Evolutionary conservation across 1,140 invertebrate genomes (phyloP).

Genomic region (Druon quercuslanigerum): DNA sequence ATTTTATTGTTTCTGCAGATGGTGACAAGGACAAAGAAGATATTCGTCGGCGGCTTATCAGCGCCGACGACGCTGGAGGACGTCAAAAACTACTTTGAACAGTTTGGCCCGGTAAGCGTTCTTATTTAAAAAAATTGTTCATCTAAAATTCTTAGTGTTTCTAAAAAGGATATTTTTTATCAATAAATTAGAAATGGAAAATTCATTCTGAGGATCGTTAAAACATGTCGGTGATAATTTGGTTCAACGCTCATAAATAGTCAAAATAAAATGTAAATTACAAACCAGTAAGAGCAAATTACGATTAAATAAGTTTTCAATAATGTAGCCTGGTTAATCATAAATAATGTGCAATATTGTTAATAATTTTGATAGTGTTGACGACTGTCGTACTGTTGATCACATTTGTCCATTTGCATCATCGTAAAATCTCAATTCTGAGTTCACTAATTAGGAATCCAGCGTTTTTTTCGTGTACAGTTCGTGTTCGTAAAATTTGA

Average conservation of each 20-base stretch:
- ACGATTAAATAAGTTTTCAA: slow-evolving; percentile 3
- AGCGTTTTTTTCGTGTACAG: not conserved
- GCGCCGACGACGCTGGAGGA: slow-evolving; percentile 99
- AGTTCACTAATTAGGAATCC: slow-evolving; percentile 10
- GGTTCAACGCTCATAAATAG: not conserved
- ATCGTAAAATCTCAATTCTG: slow-evolving; percentile 6
- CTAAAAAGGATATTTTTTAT: slow-evolving; percentile 24
- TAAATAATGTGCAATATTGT: not conserved
- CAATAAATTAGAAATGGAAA: not conserved
- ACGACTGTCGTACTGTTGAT: not conserved
- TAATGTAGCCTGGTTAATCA: not conserved
- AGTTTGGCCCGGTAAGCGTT: slow-evolving; percentile 97
- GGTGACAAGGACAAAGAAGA: slow-evolving; percentile 99
- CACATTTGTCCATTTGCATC: not conserved
- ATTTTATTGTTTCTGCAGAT: slow-evolving; percentile 85
- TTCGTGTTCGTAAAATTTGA: not conserved
- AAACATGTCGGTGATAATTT: not conserved
- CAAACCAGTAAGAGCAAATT: not conserved
- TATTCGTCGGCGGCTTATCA: slow-evolving; percentile 99
- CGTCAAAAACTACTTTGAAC: slow-evolving; percentile 99
- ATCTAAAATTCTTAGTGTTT: not conserved
- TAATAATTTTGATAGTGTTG: not conserved
- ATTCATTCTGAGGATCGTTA: not conserved
- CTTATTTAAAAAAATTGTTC: slow-evolving; percentile 9
- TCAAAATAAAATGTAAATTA: not conserved